Evolutionary conservation across 2,888 invertebrate species (phyloP).

Genomic region (Chelonus formosanus): DNA sequence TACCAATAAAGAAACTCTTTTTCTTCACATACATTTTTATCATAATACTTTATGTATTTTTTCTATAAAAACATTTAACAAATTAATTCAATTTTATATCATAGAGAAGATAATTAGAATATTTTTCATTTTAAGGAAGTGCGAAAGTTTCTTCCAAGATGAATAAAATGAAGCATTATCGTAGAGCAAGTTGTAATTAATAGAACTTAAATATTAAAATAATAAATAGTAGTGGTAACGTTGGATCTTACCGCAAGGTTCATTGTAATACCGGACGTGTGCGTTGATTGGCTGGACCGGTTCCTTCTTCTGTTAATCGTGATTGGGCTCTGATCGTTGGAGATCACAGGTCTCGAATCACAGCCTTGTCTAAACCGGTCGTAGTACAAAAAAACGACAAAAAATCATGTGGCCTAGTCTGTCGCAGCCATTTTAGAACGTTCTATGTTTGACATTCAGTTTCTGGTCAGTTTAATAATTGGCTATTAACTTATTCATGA

Average conservation of each 20-base stretch:
- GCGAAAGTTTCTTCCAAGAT: no score
- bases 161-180: no score
- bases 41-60: background rate
- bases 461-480: no score
- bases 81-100: no score
- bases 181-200: no score
- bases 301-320: constrained; percentile 41
- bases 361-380: constrained; percentile 59
- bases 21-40: no score
- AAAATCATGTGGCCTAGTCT: constrained; percentile 54
- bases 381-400: constrained; percentile 37
- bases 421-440: constrained; percentile 62
- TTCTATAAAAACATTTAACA: background rate
- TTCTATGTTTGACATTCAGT: constrained; percentile 59
- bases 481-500: no score
- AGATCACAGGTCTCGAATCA: constrained; percentile 23
- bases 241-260: no score
- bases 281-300: constrained; percentile 40
- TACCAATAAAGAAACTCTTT: no score
- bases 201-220: background rate
- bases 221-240: background rate
- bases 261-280: constrained; percentile 18
- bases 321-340: constrained; percentile 46
- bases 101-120: no score
- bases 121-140: no score